Evolutionary conservation across 2,888 invertebrate genomes (phyloP).

Genomic region (Aphidoletes aphidimyza): DNA sequence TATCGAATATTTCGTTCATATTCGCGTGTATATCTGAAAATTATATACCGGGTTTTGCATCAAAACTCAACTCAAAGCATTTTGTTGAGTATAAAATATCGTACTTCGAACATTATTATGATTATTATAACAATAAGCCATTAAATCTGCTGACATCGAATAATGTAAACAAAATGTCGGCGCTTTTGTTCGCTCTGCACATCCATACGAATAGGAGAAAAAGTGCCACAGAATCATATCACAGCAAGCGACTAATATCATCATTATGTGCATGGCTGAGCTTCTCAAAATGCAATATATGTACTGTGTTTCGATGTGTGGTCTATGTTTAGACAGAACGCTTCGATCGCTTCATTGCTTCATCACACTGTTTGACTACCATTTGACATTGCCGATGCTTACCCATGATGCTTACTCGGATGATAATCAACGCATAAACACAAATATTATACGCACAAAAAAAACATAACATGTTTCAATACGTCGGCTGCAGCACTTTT

Average conservation of each 20-base stretch:
- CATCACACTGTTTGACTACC: too few species aligned
- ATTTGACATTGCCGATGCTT: too few species aligned
- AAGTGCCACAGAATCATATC: neutral
- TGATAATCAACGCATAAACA: neutral
- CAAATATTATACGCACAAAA: neutral
- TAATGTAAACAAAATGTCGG: slow-evolving; percentile 48
- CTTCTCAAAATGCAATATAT: neutral
- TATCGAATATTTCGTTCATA: neutral
- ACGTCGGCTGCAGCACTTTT: neutral
- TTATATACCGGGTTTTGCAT: neutral
- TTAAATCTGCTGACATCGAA: slow-evolving; percentile 52
- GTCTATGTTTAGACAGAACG: neutral
- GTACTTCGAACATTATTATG: slow-evolving; percentile 27
- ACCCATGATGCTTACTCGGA: neutral
- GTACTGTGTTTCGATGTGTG: neutral
- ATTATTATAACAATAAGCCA: slow-evolving; percentile 51
- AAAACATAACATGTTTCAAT: slow-evolving; percentile 26
- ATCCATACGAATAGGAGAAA: neutral
- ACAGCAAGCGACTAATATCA: slow-evolving; percentile 38
- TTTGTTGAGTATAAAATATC: slow-evolving; percentile 14
- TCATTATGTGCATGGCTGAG: slow-evolving; percentile 50
- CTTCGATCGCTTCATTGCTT: neutral
- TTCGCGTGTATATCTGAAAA: slow-evolving; percentile 1
- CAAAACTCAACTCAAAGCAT: slow-evolving; percentile 39
- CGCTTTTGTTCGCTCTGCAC: neutral